These are phyloP conservation scores for Theropithecus gelada DNA, from an alignment of 2,113 vertebrate genomes.

Conservation along the genomic window DNA sequence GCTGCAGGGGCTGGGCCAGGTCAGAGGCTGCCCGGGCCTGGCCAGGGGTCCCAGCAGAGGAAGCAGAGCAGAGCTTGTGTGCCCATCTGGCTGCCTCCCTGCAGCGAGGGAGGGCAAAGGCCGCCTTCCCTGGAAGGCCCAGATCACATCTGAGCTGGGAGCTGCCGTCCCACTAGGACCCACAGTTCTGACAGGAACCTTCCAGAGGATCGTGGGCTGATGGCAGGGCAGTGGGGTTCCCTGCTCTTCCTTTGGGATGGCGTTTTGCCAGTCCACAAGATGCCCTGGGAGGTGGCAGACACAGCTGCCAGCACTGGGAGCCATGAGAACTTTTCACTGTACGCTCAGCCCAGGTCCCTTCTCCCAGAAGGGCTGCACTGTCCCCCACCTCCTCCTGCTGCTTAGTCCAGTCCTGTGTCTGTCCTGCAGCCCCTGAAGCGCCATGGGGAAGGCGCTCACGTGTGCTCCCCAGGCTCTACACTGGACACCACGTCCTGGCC, in stretches of 20 bases:
- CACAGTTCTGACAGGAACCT: neutral
- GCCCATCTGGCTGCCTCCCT: neutral
- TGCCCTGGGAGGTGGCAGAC: neutral
- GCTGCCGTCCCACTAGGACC: neutral
- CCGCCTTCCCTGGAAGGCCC: neutral
- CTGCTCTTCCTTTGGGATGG: neutral
- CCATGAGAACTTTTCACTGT: neutral
- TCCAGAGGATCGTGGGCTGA: neutral
- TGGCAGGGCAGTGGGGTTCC: neutral
- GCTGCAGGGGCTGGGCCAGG: neutral
- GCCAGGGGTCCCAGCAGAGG: neutral
- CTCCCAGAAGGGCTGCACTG: neutral
- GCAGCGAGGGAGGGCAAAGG: fast-evolving
- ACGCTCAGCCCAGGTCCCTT: too few species aligned
- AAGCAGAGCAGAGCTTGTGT: neutral
- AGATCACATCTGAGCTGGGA: neutral
- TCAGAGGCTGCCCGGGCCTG: neutral
- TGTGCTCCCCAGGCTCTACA: neutral
- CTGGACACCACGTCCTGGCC: neutral
- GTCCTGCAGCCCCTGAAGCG: fast-evolving
- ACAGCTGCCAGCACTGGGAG: neutral
- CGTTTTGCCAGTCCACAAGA: neutral
- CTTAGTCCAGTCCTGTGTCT: neutral
- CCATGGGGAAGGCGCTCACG: neutral
- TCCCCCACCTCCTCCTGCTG: neutral